phyloP scores from a whole-genome alignment of 2,797 vertebrate species.

The Euphonia xanthogaster region DNA sequence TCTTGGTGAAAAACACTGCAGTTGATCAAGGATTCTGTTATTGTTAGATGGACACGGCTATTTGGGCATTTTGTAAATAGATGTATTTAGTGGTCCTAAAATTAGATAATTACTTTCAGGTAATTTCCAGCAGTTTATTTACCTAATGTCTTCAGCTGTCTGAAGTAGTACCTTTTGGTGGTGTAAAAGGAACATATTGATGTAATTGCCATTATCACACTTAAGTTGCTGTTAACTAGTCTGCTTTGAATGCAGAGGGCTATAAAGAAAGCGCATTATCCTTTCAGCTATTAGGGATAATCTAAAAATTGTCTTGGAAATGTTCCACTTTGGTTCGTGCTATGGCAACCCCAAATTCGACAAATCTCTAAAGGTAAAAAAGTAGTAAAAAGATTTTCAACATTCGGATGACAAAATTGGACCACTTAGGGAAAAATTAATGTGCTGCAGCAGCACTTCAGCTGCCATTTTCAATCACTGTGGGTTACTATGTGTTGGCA shows the following conservation, averaged over 20 bases:
- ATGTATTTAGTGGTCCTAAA: slow-evolving; percentile 52
- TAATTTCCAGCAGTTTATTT: slow-evolving; percentile 69
- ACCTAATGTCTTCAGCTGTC: slow-evolving; percentile 56
- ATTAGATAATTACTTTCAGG: slow-evolving; percentile 36
- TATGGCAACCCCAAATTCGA: slow-evolving; percentile 42
- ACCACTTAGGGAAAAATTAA: slow-evolving; percentile 75
- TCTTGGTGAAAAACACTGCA: background rate
- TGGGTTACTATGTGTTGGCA: slow-evolving; percentile 81
- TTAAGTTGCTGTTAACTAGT: slow-evolving; percentile 79
- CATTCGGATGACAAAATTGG: slow-evolving; percentile 70
- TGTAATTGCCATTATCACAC: slow-evolving; percentile 71
- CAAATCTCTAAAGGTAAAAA: slow-evolving; percentile 53
- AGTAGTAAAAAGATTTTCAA: slow-evolving; percentile 50
- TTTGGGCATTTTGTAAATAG: slow-evolving; percentile 49
- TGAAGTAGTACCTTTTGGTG: slow-evolving; percentile 60
- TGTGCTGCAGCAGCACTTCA: slow-evolving; percentile 77
- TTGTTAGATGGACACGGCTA: background rate
- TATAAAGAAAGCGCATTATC: slow-evolving; percentile 70
- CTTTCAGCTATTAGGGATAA: slow-evolving; percentile 72
- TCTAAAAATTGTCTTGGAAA: slow-evolving; percentile 71
- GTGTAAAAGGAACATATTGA: slow-evolving; percentile 56
- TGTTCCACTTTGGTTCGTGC: slow-evolving; percentile 57
- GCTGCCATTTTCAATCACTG: slow-evolving; percentile 88
- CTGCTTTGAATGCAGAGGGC: slow-evolving; percentile 68
- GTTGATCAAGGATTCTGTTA: slow-evolving; percentile 26